Evolutionary conservation across 2,888 invertebrate genomes (phyloP), one percentile per base, ranked within the genome.

Genomic region (Reticulitermes lucifugus): DNA sequence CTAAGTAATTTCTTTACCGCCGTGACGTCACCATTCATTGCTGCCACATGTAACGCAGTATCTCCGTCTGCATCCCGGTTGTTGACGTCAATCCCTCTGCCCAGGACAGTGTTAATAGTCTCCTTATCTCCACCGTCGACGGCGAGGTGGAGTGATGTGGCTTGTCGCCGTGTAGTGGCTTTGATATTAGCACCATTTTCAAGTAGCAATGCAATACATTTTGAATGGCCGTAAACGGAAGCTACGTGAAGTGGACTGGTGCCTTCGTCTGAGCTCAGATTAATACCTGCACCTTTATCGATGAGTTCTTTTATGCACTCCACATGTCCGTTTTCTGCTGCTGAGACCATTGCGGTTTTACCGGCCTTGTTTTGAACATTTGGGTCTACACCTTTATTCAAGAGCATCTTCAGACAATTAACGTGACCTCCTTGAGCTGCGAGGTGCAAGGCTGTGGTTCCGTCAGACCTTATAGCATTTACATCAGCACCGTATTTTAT

Each of bases 41-140:
- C 81, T 1, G 65, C 81, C 9, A 81, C 59, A 18, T 81, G 81
- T 7, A 81, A n/a, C 2, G 81, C 81, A n/a, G 81, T 81, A 22
- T 81, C 81, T 21, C 81, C 81, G 60, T 81, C 81, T 81, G 46
- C 51, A 41, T 81, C 65, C 29, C 60, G 59, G 12, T 60, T 59
- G 41, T 81, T 59, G 22, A 81, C 81, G 12, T 35, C 81, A 21
- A 65, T 43, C 29, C 81, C 81, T n/a, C 65, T n/a, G 29, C 41
- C 65, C 21, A 81, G 35, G 6, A 81, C 60, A 12, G 60, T 59
- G 41, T 41, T 10, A 22, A 81, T 41, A 7, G 35, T 43, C 0
- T 81, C 81, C 25, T 35, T 65, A 21, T 81, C 81, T 59, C 81
- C 81, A 14, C 65, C 81, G 18, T 81, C 18, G 12, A 65, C 81